Evolutionary conservation across 1,140 invertebrate genomes (phyloP).

Genomic region (Sitobion miscanthi): DNA sequence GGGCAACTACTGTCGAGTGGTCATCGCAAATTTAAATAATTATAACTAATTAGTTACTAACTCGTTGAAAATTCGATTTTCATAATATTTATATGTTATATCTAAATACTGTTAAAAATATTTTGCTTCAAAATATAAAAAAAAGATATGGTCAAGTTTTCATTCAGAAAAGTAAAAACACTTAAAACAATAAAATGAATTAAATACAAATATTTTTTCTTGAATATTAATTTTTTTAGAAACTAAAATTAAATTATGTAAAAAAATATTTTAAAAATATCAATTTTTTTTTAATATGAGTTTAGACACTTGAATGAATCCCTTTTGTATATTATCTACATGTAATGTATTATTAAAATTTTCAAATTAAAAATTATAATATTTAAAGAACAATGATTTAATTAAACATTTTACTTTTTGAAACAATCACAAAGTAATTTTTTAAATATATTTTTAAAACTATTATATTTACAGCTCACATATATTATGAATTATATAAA

Average conservation of each 20-base stretch:
- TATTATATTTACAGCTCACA: background rate
- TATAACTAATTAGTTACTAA: background rate
- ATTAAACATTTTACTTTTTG: background rate
- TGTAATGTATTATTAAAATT: background rate
- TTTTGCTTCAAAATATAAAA: background rate
- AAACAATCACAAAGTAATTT: background rate
- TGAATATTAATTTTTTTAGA: too few relatives aligned
- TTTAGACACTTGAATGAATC: background rate
- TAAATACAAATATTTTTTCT: background rate
- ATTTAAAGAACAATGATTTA: background rate
- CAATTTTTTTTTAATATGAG: background rate
- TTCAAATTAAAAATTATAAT: background rate
- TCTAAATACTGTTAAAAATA: background rate
- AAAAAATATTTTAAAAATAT: background rate
- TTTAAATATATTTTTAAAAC: background rate
- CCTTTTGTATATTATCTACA: background rate
- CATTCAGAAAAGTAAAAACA: background rate
- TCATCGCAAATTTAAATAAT: background rate
- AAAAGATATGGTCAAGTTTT: background rate
- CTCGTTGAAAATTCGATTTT: background rate
- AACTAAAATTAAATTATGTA: too few relatives aligned
- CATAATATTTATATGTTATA: background rate
- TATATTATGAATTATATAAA: background rate
- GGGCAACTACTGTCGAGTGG: too few relatives aligned
- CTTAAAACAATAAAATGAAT: background rate